Percentiles rank a stretch among this genome's conserved stretches.
Evolutionary conservation across 2,888 invertebrate species (phyloP).

Genomic region (Campaea margaritaria): DNA sequence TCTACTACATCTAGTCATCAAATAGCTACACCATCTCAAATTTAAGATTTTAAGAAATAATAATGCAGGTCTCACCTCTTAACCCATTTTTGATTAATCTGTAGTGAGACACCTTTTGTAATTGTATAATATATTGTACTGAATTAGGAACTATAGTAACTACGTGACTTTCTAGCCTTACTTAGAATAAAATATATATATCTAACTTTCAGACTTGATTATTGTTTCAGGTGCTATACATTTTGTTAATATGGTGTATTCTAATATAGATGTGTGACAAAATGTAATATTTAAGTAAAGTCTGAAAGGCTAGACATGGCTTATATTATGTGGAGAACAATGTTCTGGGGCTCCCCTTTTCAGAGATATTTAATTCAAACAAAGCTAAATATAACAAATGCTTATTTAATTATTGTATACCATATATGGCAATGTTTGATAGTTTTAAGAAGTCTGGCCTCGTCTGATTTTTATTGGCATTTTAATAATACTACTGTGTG

Average conservation of each 20-base stretch:
- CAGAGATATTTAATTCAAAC: no score
- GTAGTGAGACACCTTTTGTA: no score
- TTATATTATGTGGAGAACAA: no score
- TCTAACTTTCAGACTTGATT: conserved; percentile 9
- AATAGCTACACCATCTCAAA: conserved; percentile 1
- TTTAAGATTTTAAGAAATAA: conserved; percentile 6
- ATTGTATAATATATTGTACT: conserved; percentile 12
- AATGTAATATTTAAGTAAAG: neutral
- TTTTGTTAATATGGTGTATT: neutral
- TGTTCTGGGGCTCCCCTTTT: no score
- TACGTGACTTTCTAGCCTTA: conserved; percentile 19
- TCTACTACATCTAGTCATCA: no score
- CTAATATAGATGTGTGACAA: neutral
- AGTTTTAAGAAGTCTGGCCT: conserved; percentile 1
- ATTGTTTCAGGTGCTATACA: conserved; percentile 14
- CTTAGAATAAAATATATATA: neutral
- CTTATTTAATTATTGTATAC: no score
- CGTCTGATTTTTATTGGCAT: conserved; percentile 11
- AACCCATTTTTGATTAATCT: no score
- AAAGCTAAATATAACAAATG: no score
- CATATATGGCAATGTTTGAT: neutral
- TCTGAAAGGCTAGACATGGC: no score
- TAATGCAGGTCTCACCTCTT: no score
- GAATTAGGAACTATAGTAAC: neutral
- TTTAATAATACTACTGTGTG: neutral